A percentile compares a stretch with the other conserved stretches of the same genome.
Evolutionary conservation across 2,888 invertebrate species (phyloP).

Genomic region (Coelinius sp.): DNA sequence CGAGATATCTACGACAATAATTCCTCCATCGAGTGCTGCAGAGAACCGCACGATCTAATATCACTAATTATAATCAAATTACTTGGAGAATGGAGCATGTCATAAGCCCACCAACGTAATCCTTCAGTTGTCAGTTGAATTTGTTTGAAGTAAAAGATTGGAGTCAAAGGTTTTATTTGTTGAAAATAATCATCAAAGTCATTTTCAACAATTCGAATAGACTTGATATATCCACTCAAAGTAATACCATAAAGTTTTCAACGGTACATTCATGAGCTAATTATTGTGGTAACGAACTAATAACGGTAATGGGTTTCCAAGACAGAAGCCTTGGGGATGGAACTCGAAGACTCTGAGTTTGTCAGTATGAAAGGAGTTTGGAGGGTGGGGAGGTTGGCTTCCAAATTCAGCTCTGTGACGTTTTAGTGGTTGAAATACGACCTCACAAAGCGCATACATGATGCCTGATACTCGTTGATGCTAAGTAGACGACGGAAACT

Average conservation of each 20-base stretch:
- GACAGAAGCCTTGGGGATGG: constrained; percentile 20
- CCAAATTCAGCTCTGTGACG: constrained; percentile 43
- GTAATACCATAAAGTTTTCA: constrained; percentile 1
- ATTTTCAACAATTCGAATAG: constrained; percentile 4
- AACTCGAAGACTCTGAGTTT: constrained; percentile 31
- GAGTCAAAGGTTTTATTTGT: constrained; percentile 13
- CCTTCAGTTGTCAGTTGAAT: no score
- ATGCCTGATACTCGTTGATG: constrained; percentile 27
- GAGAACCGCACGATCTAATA: not conserved
- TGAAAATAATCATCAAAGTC: constrained; percentile 5
- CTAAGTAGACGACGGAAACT: constrained; percentile 10
- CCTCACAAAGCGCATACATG: constrained; percentile 44
- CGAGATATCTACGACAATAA: not conserved
- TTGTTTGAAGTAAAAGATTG: not conserved
- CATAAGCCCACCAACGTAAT: not conserved
- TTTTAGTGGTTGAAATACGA: constrained; percentile 40
- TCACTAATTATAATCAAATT: constrained; percentile 12
- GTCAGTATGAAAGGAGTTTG: constrained; percentile 2
- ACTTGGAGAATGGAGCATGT: not conserved
- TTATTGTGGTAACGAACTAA: constrained; percentile 51
- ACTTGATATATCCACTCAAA: constrained; percentile 13
- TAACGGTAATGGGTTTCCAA: constrained; percentile 49
- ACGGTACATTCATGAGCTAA: constrained; percentile 30
- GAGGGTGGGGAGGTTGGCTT: constrained; percentile 31
- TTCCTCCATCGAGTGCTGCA: not conserved